Evolutionary conservation across 1,140 invertebrate species (phyloP), one percentile per base, ranked within the genome.

Genomic region (Zaprionus kolodkinae): DNA sequence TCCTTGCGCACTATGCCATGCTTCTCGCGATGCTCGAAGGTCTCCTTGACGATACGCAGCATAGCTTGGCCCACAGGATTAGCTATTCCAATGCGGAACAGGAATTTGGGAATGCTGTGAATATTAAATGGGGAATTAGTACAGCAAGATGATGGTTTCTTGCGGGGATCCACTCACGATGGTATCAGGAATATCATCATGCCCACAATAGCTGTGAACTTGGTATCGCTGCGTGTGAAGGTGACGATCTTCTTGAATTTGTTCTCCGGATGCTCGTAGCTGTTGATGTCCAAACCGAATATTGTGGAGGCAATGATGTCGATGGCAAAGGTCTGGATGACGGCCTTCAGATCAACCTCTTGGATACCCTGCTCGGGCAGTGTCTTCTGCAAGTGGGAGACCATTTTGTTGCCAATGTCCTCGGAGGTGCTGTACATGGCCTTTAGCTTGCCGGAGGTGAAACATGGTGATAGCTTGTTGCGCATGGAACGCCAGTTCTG

Each of bases 391-490:
- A 92, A 17, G 30, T 91, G 72, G 1, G 77, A 45, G 0, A 86
- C 61, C 69, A 94, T 78, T 33, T 81, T 72, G 54, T 93, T 90
- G 12, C 93, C 91, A 30, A 93, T 91, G 12, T 93, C 91, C 33
- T 93, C 85, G 1, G 94, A 72, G 0, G 93, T 90, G n/a, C 80
- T 72, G 40, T 94, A 94, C 93, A 95, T 95, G 2, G 77, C 79
- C 73, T 94, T 95, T 3, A 95, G 79, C 78, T 95, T 95, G 15
- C 93, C 93, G 0, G 94, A 93, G 0, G 94, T 94, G 72, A 95
- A 95, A 6, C 93, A 93, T 0, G 95, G 94, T 0, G 93, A 93
- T 0, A 95, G 72, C 68, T 93, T 94, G 0, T 92, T 76, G 12
- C 94, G 79, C 13, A 95, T 73, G 7, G 83, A 86, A 61, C 92